Conservation (phyloP, 2,888 invertebrate species). For the Philereme vetulata region DNA sequence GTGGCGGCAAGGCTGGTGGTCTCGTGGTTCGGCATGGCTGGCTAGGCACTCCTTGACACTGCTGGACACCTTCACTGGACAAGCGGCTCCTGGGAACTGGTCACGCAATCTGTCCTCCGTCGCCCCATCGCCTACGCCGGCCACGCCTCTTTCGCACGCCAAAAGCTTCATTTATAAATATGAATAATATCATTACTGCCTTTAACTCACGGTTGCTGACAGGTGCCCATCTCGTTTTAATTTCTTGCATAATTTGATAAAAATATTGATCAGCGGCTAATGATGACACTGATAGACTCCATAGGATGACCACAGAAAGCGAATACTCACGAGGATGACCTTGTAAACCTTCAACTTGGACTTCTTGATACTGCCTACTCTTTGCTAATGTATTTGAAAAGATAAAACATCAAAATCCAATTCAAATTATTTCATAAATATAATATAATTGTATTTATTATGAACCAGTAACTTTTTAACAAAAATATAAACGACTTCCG, state of each 20-base stretch:
- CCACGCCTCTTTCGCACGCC: constrained; percentile 54
- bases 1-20: constrained; percentile 87
- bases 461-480: too few species aligned
- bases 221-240: constrained; percentile 46
- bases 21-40: constrained; percentile 82
- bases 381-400: too few species aligned
- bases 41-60: constrained; percentile 40
- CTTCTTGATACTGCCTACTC: too few species aligned
- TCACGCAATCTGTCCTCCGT: constrained; percentile 46
- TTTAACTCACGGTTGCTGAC: constrained; percentile 55
- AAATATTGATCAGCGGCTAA: constrained; percentile 8
- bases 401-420: too few species aligned
- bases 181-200: constrained; percentile 49
- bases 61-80: constrained; percentile 65
- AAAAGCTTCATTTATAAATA: constrained; percentile 68
- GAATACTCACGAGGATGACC: too few species aligned
- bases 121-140: constrained; percentile 54
- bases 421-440: too few species aligned
- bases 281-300: too few species aligned
- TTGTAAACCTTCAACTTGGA: too few species aligned
- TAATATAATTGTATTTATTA: too few species aligned
- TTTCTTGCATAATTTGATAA: constrained; percentile 28
- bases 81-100: constrained; percentile 66
- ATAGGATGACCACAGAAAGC: too few species aligned
- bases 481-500: too few species aligned